Conservation (phyloP, 2,113 vertebrate species). For the Sciurus niger region DNA sequence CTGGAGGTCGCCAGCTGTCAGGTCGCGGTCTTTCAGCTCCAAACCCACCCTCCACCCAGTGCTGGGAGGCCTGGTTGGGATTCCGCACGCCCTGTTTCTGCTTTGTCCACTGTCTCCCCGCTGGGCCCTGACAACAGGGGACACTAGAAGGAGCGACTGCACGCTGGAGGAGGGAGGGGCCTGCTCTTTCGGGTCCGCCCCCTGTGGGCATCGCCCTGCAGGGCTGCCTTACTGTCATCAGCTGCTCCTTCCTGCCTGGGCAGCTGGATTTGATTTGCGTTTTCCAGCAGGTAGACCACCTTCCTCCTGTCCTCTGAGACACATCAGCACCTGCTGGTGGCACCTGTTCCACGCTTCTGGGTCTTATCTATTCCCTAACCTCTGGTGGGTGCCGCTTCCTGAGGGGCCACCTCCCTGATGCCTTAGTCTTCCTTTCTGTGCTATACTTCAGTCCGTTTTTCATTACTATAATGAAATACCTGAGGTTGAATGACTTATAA, state of each 20-base stretch:
- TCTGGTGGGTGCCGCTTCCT: neutral
- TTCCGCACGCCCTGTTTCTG: neutral
- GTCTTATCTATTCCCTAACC: neutral
- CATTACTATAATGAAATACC: neutral
- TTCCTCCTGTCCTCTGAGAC: too few species aligned
- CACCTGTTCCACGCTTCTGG: neutral
- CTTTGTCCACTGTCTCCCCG: neutral
- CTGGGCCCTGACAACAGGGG: neutral
- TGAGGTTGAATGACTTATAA: neutral
- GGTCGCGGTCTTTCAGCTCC: neutral
- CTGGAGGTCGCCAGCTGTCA: neutral
- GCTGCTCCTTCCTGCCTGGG: neutral
- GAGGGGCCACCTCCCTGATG: too few species aligned
- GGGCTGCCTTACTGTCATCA: neutral
- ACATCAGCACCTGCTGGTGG: neutral
- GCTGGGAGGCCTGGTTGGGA: neutral
- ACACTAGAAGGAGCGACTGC: fast-evolving
- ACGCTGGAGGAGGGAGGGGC: neutral
- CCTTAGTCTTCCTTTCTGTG: too few species aligned
- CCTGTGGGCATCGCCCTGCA: neutral
- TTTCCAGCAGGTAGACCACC: neutral
- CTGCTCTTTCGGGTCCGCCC: neutral
- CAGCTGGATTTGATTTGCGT: neutral
- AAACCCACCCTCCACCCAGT: neutral
- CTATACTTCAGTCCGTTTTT: neutral